Percentiles rank a stretch among this genome's conserved stretches.
Evolutionary conservation across 2,888 invertebrate genomes (phyloP).

Genomic region (Pseudeuparius sepicola): DNA sequence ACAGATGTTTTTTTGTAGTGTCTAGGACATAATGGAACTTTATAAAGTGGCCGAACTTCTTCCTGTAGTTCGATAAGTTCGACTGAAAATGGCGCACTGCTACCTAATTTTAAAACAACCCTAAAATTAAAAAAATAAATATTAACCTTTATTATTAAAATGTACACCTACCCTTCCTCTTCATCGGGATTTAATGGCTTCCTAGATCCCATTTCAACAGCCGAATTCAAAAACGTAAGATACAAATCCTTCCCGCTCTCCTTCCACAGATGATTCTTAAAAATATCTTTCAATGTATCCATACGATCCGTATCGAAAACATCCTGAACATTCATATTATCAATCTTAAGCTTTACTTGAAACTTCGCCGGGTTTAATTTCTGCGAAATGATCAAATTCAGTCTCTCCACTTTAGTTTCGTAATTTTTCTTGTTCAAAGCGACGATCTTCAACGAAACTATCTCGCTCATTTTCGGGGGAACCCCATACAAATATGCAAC

Average conservation of each 20-base stretch:
- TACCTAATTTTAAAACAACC: slow-evolving; percentile 73
- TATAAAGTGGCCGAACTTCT: slow-evolving; percentile 73
- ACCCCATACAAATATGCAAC: slow-evolving; percentile 79
- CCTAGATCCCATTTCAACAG: slow-evolving; percentile 74
- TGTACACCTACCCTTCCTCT: slow-evolving; percentile 63
- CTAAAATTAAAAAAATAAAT: slow-evolving; percentile 36
- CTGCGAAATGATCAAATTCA: slow-evolving; percentile 47
- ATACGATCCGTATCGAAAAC: slow-evolving; percentile 63
- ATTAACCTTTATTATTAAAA: slow-evolving; percentile 2
- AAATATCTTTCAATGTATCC: slow-evolving; percentile 65
- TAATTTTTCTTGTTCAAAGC: slow-evolving; percentile 69
- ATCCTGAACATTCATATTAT: slow-evolving; percentile 83
- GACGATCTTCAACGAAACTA: slow-evolving; percentile 59
- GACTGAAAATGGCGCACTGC: slow-evolving; percentile 60
- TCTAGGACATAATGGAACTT: slow-evolving; percentile 65
- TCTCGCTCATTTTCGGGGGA: slow-evolving; percentile 51
- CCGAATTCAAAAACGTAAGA: slow-evolving; percentile 75
- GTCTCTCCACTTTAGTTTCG: slow-evolving; percentile 55
- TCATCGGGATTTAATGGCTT: slow-evolving; percentile 73
- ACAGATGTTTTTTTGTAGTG: slow-evolving; percentile 79
- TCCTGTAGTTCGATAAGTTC: slow-evolving; percentile 61
- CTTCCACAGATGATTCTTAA: slow-evolving; percentile 67
- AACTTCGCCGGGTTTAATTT: slow-evolving; percentile 59
- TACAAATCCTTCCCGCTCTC: slow-evolving; percentile 66
- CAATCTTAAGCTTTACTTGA: slow-evolving; percentile 78